Evolutionary conservation across 2,797 vertebrate species (phyloP).

Genomic region (Hyperoplus lanceolatus): DNA sequence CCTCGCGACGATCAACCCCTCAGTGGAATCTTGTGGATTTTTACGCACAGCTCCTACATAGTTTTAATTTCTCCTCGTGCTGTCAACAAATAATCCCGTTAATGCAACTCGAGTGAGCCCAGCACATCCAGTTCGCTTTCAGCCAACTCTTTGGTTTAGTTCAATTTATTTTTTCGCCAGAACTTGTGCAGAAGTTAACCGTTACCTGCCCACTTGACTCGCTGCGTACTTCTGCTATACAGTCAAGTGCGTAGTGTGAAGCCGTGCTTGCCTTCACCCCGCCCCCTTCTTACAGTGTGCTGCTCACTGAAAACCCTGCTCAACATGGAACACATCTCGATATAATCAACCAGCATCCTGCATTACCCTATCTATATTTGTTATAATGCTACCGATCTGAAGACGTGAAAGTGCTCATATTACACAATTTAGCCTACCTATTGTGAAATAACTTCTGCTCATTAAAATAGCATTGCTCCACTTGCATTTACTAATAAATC

Average conservation of each 20-base stretch:
- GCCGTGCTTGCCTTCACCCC: constrained; percentile 47
- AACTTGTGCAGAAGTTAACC: constrained; percentile 59
- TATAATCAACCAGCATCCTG: background rate
- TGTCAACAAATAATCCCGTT: constrained; percentile 42
- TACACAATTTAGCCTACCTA: background rate
- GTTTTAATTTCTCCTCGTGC: constrained; percentile 39
- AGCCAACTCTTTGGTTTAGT: constrained; percentile 23
- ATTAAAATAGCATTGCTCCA: background rate
- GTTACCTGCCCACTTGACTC: constrained; percentile 60
- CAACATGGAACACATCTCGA: constrained; percentile 14
- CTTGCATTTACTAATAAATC: background rate
- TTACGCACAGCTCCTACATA: constrained; percentile 64
- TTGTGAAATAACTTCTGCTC: background rate
- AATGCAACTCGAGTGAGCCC: constrained; percentile 40
- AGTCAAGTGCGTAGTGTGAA: constrained; percentile 39
- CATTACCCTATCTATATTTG: background rate
- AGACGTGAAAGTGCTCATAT: background rate
- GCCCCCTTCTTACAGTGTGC: constrained; percentile 53
- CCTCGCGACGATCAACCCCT: constrained; percentile 48
- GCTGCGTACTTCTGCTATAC: constrained; percentile 44
- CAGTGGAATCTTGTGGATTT: constrained; percentile 64
- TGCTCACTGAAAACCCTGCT: constrained; percentile 26
- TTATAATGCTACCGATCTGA: background rate
- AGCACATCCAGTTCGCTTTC: constrained; percentile 47
- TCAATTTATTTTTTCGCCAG: constrained; percentile 23